phyloP scores from a whole-genome alignment of 2,113 vertebrate genomes.

The Poeciliopsis occidentalis region DNA sequence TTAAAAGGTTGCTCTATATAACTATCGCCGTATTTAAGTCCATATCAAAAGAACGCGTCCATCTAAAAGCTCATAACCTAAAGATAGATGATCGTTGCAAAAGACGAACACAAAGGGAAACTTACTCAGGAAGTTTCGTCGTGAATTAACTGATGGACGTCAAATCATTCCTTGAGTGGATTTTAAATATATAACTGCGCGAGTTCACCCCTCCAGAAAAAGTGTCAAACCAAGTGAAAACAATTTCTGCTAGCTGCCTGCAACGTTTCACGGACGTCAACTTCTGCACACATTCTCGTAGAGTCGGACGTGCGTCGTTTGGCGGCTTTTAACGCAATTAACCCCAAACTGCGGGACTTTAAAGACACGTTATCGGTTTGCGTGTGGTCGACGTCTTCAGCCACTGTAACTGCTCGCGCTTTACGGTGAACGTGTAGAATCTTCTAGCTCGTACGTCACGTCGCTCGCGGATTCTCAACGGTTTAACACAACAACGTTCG shows the following conservation, averaged over 20 bases:
- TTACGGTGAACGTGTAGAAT: constrained; percentile 6
- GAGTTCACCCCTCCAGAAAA: not conserved
- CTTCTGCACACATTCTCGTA: not conserved
- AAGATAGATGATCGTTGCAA: too few species aligned
- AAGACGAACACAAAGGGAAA: not conserved
- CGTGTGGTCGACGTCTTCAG: rapidly evolving
- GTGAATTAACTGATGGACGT: not conserved
- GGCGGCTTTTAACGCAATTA: too few species aligned
- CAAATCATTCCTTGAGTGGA: not conserved
- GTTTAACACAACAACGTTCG: not conserved
- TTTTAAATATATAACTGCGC: not conserved
- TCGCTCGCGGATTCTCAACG: not conserved
- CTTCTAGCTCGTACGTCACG: constrained; percentile 15
- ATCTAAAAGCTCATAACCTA: too few species aligned
- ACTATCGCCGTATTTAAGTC: not conserved
- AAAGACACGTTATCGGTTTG: not conserved
- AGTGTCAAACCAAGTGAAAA: not conserved
- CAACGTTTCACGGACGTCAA: not conserved
- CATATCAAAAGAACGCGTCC: not conserved
- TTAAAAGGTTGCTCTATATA: not conserved
- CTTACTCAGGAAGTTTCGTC: not conserved
- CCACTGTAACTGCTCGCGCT: not conserved
- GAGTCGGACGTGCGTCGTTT: not conserved
- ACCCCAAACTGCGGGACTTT: not conserved
- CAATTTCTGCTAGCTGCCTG: not conserved